Evolutionary conservation across 2,797 vertebrate genomes (phyloP), one percentile per base, ranked within the genome.

Genomic region (Poecile montanus): DNA sequence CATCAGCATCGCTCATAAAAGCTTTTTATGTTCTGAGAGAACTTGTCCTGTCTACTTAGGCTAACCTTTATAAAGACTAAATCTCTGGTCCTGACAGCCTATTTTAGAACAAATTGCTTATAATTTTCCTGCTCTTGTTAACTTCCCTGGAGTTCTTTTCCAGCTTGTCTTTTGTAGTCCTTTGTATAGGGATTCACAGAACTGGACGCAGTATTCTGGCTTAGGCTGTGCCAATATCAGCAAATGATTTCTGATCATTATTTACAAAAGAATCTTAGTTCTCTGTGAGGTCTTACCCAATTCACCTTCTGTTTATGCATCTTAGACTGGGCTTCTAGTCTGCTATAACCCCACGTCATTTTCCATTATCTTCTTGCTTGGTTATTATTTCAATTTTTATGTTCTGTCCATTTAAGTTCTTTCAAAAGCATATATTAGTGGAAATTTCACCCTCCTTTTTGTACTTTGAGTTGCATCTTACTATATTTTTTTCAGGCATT

Each of bases 221-320:
- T 83, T 62, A 70, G 60, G 32, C 45, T 67, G 0, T 53, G 58
- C 38, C 58, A 78, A 3, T 73, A 38, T 45, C 26, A 74, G 38
- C 32, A 75, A 57, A 54, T 45, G 1, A 65, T 82, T 91, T 82
- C 62, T 94, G 45, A 57, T 85, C 38, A 61, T 61, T 68, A 30
- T 79, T 93, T 93, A 50, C 16, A 57, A 44, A 81, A 75, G 21
- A 86, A 58, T 56, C 8, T 14, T 51, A 57, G 17, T 66, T 79
- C 27, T 91, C 30, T 61, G 2, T 61, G 54, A 58, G 44, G 16
- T 72, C n/a, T 92, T 84, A 36, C 2, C 56, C 51, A 72, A 32
- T 81, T 16, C 16, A 54, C 13, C 62, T 95, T 54, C 62, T 93
- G 54, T 84, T 88, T 75, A n/a, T 86, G 32, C 36, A 53, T 82